These are phyloP conservation scores for Acholoe squamosa DNA, from an alignment of 2,888 invertebrate species.

Conservation along the genomic window DNA sequence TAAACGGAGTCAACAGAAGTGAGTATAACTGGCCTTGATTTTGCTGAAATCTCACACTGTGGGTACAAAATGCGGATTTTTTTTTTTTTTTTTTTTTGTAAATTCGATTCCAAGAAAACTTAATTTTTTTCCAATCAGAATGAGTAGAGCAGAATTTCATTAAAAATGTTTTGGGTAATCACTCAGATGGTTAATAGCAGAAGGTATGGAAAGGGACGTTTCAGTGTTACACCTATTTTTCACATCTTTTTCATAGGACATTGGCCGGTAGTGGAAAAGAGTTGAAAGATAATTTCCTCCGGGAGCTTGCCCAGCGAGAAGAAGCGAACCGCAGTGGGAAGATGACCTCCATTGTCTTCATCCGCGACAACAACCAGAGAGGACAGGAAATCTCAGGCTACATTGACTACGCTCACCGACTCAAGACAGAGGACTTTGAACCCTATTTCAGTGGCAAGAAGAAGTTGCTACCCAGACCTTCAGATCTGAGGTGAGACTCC, in stretches of 20 bases:
- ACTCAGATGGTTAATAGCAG: too few relatives aligned
- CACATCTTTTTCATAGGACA: slow-evolving; percentile 74
- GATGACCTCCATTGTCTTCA: slow-evolving; percentile 90
- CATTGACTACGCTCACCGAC: slow-evolving; percentile 90
- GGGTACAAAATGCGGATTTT: too few relatives aligned
- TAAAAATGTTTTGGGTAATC: too few relatives aligned
- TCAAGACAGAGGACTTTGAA: slow-evolving; percentile 90
- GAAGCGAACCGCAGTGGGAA: slow-evolving; percentile 89
- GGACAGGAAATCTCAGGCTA: slow-evolving; percentile 93
- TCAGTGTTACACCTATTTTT: too few relatives aligned
- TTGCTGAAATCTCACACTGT: not conserved
- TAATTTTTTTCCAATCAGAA: too few relatives aligned
- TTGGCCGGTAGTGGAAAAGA: slow-evolving; percentile 83
- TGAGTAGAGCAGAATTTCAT: too few relatives aligned
- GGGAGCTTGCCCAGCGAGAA: slow-evolving; percentile 89
- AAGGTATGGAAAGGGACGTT: too few relatives aligned
- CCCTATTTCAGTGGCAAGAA: slow-evolving; percentile 88
- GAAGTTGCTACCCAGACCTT: slow-evolving; percentile 87
- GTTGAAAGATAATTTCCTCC: slow-evolving; percentile 88
- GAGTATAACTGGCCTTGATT: too few relatives aligned
- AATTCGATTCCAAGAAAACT: too few relatives aligned
- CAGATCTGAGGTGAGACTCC: slow-evolving; percentile 89
- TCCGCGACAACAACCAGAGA: slow-evolving; percentile 88
- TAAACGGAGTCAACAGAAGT: slow-evolving; percentile 83
- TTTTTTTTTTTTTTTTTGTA: not conserved